Conservation (phyloP, 2,888 invertebrate species). For the Melanotus villosus region DNA sequence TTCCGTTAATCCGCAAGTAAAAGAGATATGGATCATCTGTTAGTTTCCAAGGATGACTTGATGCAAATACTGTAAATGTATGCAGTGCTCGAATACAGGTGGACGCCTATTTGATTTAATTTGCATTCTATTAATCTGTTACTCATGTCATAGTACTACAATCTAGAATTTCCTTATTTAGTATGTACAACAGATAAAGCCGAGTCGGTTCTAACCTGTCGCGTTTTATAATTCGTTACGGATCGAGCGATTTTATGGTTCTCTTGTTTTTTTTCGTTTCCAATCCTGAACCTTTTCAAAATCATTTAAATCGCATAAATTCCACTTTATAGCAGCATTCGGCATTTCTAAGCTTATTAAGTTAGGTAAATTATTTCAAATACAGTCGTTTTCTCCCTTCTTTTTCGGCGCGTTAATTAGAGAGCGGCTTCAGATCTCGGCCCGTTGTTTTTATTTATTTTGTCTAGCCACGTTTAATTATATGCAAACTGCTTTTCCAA, state of each 20-base stretch:
- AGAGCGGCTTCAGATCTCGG: conserved; percentile 25
- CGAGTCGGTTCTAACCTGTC: no score
- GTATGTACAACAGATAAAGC: no score
- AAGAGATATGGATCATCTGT: conserved; percentile 22
- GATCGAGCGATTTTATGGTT: not conserved
- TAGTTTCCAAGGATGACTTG: conserved; percentile 29
- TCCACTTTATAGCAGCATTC: not conserved
- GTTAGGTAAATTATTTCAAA: conserved; percentile 22
- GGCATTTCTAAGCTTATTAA: conserved; percentile 10
- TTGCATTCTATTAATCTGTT: conserved; percentile 24
- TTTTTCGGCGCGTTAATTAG: conserved; percentile 37
- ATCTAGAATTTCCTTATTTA: not conserved
- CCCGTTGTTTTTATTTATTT: conserved; percentile 40
- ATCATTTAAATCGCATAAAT: not conserved
- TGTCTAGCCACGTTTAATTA: conserved; percentile 41
- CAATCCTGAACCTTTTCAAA: no score
- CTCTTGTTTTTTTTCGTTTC: no score
- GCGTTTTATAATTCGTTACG: no score
- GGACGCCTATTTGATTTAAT: conserved; percentile 37
- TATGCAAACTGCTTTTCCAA: conserved; percentile 36
- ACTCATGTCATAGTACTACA: not conserved
- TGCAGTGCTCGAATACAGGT: conserved; percentile 25
- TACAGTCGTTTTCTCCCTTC: not conserved
- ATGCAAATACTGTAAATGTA: conserved; percentile 15
- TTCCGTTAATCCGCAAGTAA: conserved; percentile 5